Conservation (phyloP, 2,888 invertebrate species). For the Caenorhabditis afra region DNA sequence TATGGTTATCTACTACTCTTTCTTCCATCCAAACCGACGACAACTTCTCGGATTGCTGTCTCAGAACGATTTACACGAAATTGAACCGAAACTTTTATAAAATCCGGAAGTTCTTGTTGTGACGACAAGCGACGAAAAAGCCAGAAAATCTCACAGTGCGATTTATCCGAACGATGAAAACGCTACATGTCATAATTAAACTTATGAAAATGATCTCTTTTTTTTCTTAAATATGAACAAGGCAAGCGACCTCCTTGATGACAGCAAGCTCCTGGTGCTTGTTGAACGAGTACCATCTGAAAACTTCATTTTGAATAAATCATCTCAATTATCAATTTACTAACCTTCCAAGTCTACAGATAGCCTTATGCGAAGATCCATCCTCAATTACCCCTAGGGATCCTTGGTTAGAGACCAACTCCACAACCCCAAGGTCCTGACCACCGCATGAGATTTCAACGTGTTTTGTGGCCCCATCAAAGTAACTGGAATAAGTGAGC, state of each 20-base stretch:
- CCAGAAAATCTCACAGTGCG: background rate
- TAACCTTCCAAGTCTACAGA: constrained; percentile 39
- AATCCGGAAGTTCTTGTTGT: too few species aligned
- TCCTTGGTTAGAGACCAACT: constrained; percentile 26
- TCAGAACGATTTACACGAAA: background rate
- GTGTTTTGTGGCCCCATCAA: constrained; percentile 12
- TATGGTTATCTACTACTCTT: constrained; percentile 69
- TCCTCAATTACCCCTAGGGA: constrained; percentile 27
- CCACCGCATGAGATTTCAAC: constrained; percentile 29
- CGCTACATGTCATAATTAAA: background rate
- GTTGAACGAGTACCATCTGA: constrained; percentile 40
- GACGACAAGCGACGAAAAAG: background rate
- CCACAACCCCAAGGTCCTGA: constrained; percentile 22
- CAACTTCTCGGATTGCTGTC: constrained; percentile 8
- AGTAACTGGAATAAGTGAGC: constrained; percentile 32
- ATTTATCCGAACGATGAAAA: too few species aligned
- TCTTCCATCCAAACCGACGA: constrained; percentile 69
- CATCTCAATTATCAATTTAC: background rate
- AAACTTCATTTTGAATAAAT: background rate
- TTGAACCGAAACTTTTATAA: too few species aligned
- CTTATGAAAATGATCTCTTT: background rate
- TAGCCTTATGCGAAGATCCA: background rate
- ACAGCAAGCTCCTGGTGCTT: constrained; percentile 9
- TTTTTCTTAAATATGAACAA: background rate
- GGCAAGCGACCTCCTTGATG: constrained; percentile 5